Evolutionary conservation across 92 coral and sea anemone species (phyloP), one percentile per base, ranked within the genome.

Genomic region (Blastomussa wellsi): DNA sequence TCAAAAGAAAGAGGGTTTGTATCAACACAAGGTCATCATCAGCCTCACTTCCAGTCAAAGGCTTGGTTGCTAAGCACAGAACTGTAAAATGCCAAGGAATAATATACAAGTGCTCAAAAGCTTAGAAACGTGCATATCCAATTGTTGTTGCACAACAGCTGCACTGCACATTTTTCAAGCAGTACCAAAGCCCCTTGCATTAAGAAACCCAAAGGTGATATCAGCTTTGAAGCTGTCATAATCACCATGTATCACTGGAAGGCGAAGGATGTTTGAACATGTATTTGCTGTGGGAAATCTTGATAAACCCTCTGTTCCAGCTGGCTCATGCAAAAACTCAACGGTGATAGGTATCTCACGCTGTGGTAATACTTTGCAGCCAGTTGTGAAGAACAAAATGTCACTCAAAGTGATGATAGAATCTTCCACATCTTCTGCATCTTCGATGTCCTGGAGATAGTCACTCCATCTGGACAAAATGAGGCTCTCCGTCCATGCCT

Each of bases 401-500:
- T 92, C 95, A 60, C 79, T 80, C 57, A 87, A 79, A 81, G 86
- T 90, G 68, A 92, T 77, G 85, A 60, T 69, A 82, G 86, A 67
- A 84, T 90, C 95, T 82, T 90, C 93, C 26, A 24, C 85, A 72
- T 89, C 96, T 82, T 90, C 93, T 33, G 31, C 85, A 72, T 89
- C 96, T 86, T 93, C 93, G 77, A 89, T 75, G 64, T 93, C 96
- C 86, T 88, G 93, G n/a, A 93, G 92, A 88, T 93, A 92, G 36
- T 92, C 93, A 19, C 92, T 80, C 93, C 95, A 92, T 74, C 93
- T 53, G 52, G 95, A 92, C 70, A 90, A 78, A 77, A 92, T 93
- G 35, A 90, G 84, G 75, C 91, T 90, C 78, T 92, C 95, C 24
- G 90, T 87, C 33, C 87, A 16, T 60, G 82, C 83, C 76, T 84